Percentiles rank a stretch among this genome's conserved stretches.
Evolutionary conservation across 2,113 vertebrate genomes (phyloP).

Genomic region (Girardinichthys multiradiatus): DNA sequence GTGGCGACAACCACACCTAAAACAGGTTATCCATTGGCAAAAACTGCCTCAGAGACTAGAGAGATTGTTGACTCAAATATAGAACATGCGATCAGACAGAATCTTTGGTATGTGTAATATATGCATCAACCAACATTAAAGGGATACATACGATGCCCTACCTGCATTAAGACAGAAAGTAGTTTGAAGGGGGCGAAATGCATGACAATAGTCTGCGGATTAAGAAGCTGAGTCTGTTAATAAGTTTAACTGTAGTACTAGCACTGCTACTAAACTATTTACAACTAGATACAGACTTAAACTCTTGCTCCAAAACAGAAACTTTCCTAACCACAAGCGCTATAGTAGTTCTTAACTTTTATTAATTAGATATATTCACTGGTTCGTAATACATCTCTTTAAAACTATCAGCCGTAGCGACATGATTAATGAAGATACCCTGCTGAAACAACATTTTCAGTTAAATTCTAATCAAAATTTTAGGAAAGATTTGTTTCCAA

Average conservation of each 20-base stretch:
- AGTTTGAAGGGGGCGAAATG: background rate
- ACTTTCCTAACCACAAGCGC: background rate
- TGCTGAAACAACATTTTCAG: too few relatives aligned
- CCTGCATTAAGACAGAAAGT: background rate
- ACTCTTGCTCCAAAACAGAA: background rate
- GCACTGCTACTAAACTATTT: background rate
- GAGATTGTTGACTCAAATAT: background rate
- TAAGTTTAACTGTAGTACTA: background rate
- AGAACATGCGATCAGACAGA: background rate
- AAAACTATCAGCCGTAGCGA: background rate
- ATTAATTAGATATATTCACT: background rate
- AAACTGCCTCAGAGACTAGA: background rate
- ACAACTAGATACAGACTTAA: background rate
- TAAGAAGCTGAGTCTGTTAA: background rate
- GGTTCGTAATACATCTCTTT: background rate
- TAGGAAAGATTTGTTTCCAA: background rate
- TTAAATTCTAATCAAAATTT: background rate
- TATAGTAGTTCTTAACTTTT: background rate
- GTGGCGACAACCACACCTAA: background rate
- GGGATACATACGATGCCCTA: background rate
- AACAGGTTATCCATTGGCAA: fast-evolving
- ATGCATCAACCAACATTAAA: background rate
- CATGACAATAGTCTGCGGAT: background rate
- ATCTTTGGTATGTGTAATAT: background rate
- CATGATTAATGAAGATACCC: too few relatives aligned